Conservation (phyloP, 1,140 invertebrate genomes). For the Homarus americanus region DNA sequence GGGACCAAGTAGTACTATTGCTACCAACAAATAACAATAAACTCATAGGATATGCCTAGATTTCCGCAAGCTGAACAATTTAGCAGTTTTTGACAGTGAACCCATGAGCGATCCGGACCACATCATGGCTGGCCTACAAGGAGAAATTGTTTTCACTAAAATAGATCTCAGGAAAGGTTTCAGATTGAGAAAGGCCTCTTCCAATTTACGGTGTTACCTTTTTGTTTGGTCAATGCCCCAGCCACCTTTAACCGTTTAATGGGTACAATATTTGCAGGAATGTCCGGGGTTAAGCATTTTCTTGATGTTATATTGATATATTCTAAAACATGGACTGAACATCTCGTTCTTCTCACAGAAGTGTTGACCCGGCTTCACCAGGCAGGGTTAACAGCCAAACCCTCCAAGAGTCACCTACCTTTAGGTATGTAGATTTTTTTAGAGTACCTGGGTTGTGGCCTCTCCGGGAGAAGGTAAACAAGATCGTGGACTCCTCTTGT, state of each 20-base stretch:
- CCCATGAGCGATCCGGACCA: conserved; percentile 29
- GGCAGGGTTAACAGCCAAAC: conserved; percentile 7
- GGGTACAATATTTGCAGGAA: background rate
- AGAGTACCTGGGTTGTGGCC: background rate
- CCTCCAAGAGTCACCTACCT: background rate
- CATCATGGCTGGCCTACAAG: background rate
- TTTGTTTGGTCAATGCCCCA: conserved; percentile 42
- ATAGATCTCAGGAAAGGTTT: conserved; percentile 48
- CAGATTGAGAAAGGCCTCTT: conserved; percentile 18
- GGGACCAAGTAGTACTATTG: background rate
- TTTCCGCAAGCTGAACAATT: conserved; percentile 11
- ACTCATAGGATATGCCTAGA: conserved; percentile 36
- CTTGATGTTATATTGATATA: conserved; percentile 37
- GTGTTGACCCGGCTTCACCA: background rate
- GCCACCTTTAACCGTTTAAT: conserved; percentile 34
- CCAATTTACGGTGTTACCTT: conserved; percentile 50
- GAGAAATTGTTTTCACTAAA: conserved; percentile 43
- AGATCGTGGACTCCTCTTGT: background rate
- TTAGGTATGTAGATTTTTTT: background rate
- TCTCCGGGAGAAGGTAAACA: background rate
- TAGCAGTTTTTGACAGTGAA: conserved; percentile 7
- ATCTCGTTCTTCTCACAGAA: background rate
- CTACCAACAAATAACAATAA: too few relatives aligned
- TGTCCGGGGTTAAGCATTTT: conserved; percentile 12
- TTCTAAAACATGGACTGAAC: conserved; percentile 19